Evolutionary conservation across 2,113 vertebrate genomes (phyloP), one percentile per base, ranked within the genome.

Genomic region (Albula glossodonta): DNA sequence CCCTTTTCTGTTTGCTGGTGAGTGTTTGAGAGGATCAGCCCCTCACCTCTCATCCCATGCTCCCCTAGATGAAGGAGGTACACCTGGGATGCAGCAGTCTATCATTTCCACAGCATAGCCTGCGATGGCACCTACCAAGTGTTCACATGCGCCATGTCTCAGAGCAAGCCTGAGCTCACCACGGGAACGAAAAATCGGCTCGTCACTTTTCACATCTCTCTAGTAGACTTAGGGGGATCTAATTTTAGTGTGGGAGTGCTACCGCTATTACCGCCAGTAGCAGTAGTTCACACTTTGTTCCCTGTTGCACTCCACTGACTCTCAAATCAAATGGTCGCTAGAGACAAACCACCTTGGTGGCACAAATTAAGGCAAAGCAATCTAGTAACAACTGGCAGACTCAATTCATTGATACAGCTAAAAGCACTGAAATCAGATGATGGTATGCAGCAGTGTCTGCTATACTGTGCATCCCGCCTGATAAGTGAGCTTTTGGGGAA

Each of bases 201-300:
- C 94, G 95, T 94, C 88, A 93, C 91, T 96, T 96, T 96, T 94
- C 95, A 96, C 95, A 95, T 97, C 94, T 97, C 91, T 96, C 95
- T 93, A 92, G 92, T 95, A 96, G 92, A 95, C 95, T 95, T 94
- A 93, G 94, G 88, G 94, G 94, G 88, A 93, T 95, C 93, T 94
- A 94, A 96, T 96, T 96, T 96, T 96, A 96, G 95, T 95, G 94
- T 94, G 93, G 95, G 94, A 94, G 93, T 94, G 95, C 95, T 96
- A 95, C 96, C 94, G 95, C 96, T 95, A 91, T 91, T 93, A 87
- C 84, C 89, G 83, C 91, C 92, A 86, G 90, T 93, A 89, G 87
- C 86, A 91, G 91, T 89, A 91, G 88, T 92, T 94, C 92, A 92
- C 93, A 93, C 89, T 63, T 89, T 77, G 51, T 87, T 78, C 57